Conservation (phyloP, 2,797 vertebrate genomes). For the Rhabdomys pumilio region DNA sequence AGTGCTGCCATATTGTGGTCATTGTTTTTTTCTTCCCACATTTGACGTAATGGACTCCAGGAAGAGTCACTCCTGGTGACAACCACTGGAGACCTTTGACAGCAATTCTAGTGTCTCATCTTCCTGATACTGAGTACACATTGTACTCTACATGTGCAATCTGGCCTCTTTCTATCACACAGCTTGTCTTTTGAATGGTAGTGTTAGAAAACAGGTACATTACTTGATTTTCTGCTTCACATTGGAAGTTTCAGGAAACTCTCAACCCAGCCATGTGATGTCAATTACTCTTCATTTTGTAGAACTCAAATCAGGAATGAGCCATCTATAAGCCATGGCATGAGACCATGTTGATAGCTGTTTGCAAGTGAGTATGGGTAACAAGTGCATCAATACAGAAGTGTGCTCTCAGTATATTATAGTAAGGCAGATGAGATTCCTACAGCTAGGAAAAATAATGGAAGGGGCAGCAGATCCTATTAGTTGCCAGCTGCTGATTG, state of each 20-base stretch:
- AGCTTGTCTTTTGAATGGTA: not conserved
- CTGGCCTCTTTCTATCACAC: conserved; percentile 72
- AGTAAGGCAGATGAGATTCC: not conserved
- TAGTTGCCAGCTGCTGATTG: not conserved
- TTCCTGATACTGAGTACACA: conserved; percentile 29
- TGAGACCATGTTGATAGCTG: not conserved
- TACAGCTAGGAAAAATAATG: not conserved
- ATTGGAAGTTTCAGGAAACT: not conserved
- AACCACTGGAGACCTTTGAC: conserved; percentile 35
- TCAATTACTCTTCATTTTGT: not conserved
- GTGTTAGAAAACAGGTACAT: not conserved
- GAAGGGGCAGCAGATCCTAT: not conserved
- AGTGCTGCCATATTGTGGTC: not conserved
- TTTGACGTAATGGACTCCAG: not conserved
- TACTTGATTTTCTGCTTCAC: not conserved
- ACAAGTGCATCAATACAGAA: not conserved
- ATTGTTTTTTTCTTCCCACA: conserved; percentile 33
- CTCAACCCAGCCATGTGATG: not conserved
- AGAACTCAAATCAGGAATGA: not conserved
- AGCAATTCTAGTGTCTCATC: conserved; percentile 63
- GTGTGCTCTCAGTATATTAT: not conserved
- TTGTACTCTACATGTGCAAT: conserved; percentile 49
- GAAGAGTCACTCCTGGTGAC: not conserved
- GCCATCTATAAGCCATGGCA: not conserved
- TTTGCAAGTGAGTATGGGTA: not conserved